Evolutionary conservation across 2,113 vertebrate genomes (phyloP), one percentile per base, ranked within the genome.

Genomic region (Noturus placidus): DNA sequence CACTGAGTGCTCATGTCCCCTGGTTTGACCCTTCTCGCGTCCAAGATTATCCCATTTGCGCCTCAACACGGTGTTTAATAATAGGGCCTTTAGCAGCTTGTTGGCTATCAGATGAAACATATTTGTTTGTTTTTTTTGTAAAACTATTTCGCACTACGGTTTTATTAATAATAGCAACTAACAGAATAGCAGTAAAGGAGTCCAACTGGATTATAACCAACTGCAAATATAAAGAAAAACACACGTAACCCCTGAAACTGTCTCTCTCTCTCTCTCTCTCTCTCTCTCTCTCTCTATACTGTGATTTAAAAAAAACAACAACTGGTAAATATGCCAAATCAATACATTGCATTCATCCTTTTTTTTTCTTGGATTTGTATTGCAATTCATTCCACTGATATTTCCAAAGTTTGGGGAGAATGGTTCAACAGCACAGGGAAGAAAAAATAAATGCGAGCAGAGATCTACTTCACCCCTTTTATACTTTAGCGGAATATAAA

Each of bases 1-100:
- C 87, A 91, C 88, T 76, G 89, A 83, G 83, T 80, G 89, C 87
- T 76, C 70, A 59, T 87, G 85, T 88, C 74, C 88, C 87, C 38
- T 84, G 52, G 76, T 87, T 90, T 86, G 89, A 87, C 90, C 85
- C 87, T 76, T 69, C 70, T 82, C 78, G 77, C 69, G 30, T 83
- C 76, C 67, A 74, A 57, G 82, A 59, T n/a, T n/a, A 42, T 76
- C 56, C 77, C 42, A 52, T 46, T 77, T 46, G 80, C 35, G 50
- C 30, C 59, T 9, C 76, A 42, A 77, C 33, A 69, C 83, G 22
- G 85, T 79, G 42, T 83, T 83, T 87, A 83, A 87, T 77, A 81
- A 82, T 35, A 84, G 10, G n/a, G 25, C 20, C 8, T 87, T 61
- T 77, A 83, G 70, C 57, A 77, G 81, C 70, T 67, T 61, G 79